phyloP scores from a whole-genome alignment of 2,113 vertebrate species.

The Phalacrocorax pelagicus region DNA sequence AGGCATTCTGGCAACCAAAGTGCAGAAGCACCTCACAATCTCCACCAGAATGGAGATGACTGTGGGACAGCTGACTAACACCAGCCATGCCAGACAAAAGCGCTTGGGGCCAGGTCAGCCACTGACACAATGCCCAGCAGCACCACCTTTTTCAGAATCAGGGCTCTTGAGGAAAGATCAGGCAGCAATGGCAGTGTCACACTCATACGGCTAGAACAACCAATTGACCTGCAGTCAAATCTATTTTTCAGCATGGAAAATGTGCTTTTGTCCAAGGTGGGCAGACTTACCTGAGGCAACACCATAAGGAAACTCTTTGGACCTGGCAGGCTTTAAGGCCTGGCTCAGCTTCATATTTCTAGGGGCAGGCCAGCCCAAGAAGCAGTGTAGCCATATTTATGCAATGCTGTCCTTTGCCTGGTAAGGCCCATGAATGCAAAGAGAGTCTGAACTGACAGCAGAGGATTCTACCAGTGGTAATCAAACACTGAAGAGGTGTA shows the following conservation, averaged over 20 bases:
- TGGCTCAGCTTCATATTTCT: not conserved
- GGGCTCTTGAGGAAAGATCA: not conserved
- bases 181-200: not conserved
- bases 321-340: not conserved
- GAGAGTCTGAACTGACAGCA: not conserved
- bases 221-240: not conserved
- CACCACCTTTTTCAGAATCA: not conserved
- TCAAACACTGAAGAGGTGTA: not conserved
- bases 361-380: not conserved
- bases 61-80: not conserved
- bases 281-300: not conserved
- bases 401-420: not conserved
- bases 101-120: not conserved
- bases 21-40: not conserved
- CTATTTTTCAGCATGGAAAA: not conserved
- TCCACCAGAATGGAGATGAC: not conserved
- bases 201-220: not conserved
- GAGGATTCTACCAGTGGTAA: not conserved
- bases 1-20: not conserved
- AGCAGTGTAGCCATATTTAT: not conserved
- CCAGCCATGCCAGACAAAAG: not conserved
- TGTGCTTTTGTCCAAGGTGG: not conserved
- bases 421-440: not conserved
- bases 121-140: not conserved
- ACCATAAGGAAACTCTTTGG: not conserved